A percentile compares a stretch with the other conserved stretches of the same genome.
These are phyloP conservation scores for Tupaia chinensis DNA, from an alignment of 2,113 vertebrate species.

Conservation along the genomic window DNA sequence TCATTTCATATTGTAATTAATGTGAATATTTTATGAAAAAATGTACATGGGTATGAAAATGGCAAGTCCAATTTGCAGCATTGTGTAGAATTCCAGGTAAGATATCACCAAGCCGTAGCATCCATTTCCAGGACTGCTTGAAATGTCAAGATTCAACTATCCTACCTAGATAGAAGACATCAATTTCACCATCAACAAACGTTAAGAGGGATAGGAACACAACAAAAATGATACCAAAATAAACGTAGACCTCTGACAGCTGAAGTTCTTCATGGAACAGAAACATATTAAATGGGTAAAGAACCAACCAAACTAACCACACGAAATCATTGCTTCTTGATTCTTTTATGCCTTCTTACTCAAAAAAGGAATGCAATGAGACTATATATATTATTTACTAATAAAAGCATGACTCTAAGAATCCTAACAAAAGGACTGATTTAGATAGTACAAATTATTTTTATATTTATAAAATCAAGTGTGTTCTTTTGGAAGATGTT, in stretches of 20 bases:
- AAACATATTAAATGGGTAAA: not conserved
- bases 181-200: not conserved
- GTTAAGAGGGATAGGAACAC: not conserved
- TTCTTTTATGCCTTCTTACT: conserved; percentile 32
- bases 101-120: not conserved
- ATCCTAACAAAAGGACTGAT: not conserved
- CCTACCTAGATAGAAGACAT: conserved; percentile 36
- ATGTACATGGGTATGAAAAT: not conserved
- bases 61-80: not conserved
- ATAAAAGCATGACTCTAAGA: not conserved
- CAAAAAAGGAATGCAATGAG: conserved; percentile 8
- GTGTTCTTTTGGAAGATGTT: not conserved
- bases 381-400: not conserved
- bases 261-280: not conserved
- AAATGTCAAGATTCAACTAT: conserved; percentile 13
- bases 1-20: not conserved
- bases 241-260: not conserved
- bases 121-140: not conserved
- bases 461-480: not conserved
- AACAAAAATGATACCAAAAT: conserved; percentile 19
- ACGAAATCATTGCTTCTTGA: not conserved
- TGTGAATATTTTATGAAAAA: conserved; percentile 56
- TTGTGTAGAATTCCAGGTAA: not conserved
- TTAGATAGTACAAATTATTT: not conserved
- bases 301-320: not conserved